These are phyloP conservation scores for Clitarchus hookeri DNA, from an alignment of 2,888 invertebrate species.

Conservation along the genomic window DNA sequence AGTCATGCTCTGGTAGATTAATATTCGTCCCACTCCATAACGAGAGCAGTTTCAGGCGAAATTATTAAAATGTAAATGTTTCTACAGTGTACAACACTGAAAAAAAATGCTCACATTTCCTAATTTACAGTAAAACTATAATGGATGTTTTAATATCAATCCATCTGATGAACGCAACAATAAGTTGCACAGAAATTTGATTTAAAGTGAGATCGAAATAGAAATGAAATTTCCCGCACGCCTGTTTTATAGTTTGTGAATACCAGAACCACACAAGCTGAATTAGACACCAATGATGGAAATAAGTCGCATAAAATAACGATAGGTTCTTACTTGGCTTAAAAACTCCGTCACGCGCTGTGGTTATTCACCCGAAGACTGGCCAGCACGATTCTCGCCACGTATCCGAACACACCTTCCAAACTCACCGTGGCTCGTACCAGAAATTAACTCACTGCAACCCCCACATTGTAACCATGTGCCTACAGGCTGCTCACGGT, in stretches of 20 bases:
- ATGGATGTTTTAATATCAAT: not conserved
- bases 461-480: no score
- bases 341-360: not conserved
- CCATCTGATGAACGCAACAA: not conserved
- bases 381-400: not conserved
- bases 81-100: not conserved
- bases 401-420: not conserved
- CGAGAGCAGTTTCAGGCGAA: not conserved
- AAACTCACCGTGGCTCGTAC: no score
- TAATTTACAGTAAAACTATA: not conserved
- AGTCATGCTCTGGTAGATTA: slow-evolving; percentile 3
- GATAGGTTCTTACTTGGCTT: not conserved
- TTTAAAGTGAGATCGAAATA: not conserved
- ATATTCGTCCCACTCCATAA: not conserved
- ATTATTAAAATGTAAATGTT: not conserved
- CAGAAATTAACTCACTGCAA: no score
- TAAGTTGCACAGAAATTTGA: not conserved
- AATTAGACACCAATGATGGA: not conserved
- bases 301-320: not conserved
- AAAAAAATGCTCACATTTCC: not conserved
- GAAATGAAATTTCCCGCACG: not conserved
- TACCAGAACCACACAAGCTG: not conserved
- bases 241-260: not conserved
- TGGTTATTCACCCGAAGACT: not conserved
- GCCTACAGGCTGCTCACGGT: no score